A percentile compares a stretch with the other conserved stretches of the same genome.
Conservation (phyloP, 1,140 invertebrate genomes). For the Drosophila novamexicana region DNA sequence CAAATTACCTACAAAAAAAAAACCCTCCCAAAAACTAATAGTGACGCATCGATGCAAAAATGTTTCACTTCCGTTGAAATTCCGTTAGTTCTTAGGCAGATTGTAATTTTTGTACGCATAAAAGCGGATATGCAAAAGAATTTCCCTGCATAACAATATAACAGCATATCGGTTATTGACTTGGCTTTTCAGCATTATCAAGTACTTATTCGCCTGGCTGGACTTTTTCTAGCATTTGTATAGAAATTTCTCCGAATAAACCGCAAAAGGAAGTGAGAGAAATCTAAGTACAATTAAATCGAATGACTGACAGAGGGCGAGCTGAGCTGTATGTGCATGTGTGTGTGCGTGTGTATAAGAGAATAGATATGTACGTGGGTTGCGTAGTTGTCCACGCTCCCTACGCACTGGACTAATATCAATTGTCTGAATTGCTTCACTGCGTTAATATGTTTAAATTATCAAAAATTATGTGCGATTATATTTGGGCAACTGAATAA, state of each 20-base stretch:
- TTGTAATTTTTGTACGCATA: conserved; percentile 1
- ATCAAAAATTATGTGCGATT: too few species aligned
- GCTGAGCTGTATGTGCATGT: neutral
- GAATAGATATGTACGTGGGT: neutral
- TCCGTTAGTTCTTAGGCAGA: neutral
- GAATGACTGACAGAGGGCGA: neutral
- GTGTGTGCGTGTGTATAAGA: neutral
- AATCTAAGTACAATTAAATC: neutral
- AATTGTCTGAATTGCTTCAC: neutral
- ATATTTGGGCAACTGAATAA: neutral
- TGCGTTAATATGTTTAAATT: neutral
- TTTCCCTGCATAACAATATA: neutral
- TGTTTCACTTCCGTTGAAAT: neutral
- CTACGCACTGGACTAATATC: neutral
- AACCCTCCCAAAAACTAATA: too few species aligned
- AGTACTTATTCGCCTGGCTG: neutral
- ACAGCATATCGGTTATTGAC: too few species aligned
- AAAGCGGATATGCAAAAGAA: neutral
- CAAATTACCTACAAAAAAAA: too few species aligned
- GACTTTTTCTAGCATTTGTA: neutral
- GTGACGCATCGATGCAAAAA: too few species aligned
- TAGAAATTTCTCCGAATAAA: too few species aligned
- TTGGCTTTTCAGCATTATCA: too few species aligned
- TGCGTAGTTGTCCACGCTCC: neutral
- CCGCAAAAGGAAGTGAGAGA: neutral